A percentile compares a stretch with the other conserved stretches of the same genome.
These are phyloP conservation scores for Catocala nupta DNA, from an alignment of 2,888 invertebrate species.

Conservation along the genomic window DNA sequence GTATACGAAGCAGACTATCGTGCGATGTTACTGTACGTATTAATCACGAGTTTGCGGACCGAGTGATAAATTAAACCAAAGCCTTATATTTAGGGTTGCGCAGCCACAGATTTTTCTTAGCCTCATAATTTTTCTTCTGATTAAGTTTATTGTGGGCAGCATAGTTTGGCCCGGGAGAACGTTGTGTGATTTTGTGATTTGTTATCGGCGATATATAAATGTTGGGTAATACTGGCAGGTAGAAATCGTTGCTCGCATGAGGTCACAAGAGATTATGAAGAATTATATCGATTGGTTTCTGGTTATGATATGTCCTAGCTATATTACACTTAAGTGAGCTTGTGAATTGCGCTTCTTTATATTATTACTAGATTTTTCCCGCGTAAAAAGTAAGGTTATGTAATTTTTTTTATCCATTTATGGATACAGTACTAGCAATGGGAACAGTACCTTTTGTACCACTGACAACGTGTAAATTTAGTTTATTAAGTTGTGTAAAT, in stretches of 20 bases:
- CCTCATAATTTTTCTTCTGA: conserved; percentile 6
- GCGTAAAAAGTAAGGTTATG: too few relatives aligned
- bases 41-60: conserved; percentile 63
- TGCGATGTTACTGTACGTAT: conserved; percentile 59
- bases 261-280: neutral
- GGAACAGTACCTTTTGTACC: too few relatives aligned
- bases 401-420: too few relatives aligned
- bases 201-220: conserved; percentile 9
- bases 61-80: conserved; percentile 66
- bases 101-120: neutral
- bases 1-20: conserved; percentile 57
- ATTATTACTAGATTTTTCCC: too few relatives aligned
- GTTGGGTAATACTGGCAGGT: neutral
- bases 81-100: conserved; percentile 51
- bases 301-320: too few relatives aligned
- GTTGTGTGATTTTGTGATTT: conserved; percentile 14
- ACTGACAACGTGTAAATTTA: too few relatives aligned
- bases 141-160: conserved; percentile 5
- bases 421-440: too few relatives aligned
- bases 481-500: too few relatives aligned
- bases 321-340: too few relatives aligned
- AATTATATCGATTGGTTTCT: too few relatives aligned
- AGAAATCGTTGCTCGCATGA: neutral
- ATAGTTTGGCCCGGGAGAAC: conserved; percentile 19
- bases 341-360: too few relatives aligned